Percentiles rank a stretch among this genome's conserved stretches.
phyloP scores from a whole-genome alignment of 1,140 invertebrate genomes.

The Bombus superbus region DNA sequence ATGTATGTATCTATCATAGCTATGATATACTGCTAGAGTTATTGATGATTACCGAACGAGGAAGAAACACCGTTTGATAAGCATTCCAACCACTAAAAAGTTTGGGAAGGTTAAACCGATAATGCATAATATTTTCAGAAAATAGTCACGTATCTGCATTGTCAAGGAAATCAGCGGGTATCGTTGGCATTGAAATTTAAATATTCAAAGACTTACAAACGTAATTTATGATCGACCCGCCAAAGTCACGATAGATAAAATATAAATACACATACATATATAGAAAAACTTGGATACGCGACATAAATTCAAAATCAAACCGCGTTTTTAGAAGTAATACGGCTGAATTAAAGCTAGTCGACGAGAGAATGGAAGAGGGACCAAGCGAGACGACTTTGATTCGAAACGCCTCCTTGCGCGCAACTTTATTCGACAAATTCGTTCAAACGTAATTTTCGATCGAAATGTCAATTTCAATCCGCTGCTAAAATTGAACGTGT shows the following conservation, averaged over 20 bases:
- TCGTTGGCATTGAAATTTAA: not conserved
- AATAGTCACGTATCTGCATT: not conserved
- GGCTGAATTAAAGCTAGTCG: not conserved
- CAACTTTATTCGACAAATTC: not conserved
- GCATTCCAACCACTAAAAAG: no score
- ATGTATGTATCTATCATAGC: conserved; percentile 21
- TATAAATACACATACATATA: no score
- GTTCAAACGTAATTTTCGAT: not conserved
- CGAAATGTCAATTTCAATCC: not conserved
- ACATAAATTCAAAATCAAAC: not conserved
- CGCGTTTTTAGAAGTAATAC: no score
- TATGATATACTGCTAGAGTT: not conserved
- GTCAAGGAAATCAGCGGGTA: not conserved
- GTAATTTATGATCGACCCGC: not conserved
- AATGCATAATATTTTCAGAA: not conserved
- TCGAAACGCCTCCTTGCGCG: not conserved
- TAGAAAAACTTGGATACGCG: no score
- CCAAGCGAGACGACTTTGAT: not conserved
- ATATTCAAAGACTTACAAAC: not conserved
- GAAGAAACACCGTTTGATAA: no score
- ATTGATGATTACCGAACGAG: no score
- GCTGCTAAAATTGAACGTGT: not conserved
- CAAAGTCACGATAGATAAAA: not conserved
- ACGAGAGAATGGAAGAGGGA: no score
- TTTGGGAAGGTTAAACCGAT: not conserved